Evolutionary conservation across 2,797 vertebrate species (phyloP), one percentile per base, ranked within the genome.

Genomic region (Scleropages formosus): DNA sequence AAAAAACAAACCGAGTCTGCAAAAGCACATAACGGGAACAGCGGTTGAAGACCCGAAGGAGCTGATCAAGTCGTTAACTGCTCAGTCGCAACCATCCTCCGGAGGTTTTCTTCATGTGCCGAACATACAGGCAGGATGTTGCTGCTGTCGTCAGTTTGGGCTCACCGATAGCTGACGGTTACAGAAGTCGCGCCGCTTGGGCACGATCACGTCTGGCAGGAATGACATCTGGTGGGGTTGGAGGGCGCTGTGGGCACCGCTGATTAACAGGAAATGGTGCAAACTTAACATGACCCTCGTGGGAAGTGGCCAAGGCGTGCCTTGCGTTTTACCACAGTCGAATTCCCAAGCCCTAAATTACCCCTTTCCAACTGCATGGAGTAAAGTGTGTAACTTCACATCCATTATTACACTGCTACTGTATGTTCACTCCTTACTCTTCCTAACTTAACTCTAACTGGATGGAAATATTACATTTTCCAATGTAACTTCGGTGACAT

Each of bases 181-280:
- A n/a, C n/a, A 39, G 6, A 39, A 0, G 13, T 71, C 15, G 15
- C 73, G 71, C 71, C 44, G 27, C 16, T 39, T 13, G 31, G 31
- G 4, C 12, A 16, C 11, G 27, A 66, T 64, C 9, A 7, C 39
- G 13, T 24, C 27, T 7, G 4, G 26, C 4, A 8, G 18, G 15
- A 13, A 8, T 15, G 64, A 27, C 13, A 8, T 12, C 4, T 66
- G 46, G 27, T 18, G 27, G 31, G 49, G 59, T 73, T 59, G 61
- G 31, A n/a, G 6, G 59, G 59, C 58, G 61, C 11, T 12, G 39
- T 16, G 8, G 59, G 59, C 58, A 73, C n/a, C 18, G 20, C 12
- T 12, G 56, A 73, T 73, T 46, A 73, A 18, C n/a, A 73, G 71
- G 58, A 62, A 9, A 24, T 73, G 71, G 59, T 18, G 46, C 59